phyloP scores from a whole-genome alignment of 2,113 vertebrate species.

The Benitochromis conjunctus region DNA sequence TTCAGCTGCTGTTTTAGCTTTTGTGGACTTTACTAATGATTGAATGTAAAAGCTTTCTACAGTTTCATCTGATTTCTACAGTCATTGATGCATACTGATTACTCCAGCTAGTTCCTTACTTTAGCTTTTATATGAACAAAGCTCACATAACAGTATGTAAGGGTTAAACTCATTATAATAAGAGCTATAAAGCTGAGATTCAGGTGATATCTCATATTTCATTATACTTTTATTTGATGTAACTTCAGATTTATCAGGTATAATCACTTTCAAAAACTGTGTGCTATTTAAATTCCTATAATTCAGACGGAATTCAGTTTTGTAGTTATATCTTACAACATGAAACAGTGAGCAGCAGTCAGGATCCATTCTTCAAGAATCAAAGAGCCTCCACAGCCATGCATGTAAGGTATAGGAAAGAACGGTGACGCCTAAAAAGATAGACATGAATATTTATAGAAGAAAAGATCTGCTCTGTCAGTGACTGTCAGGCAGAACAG shows the following conservation, averaged over 20 bases:
- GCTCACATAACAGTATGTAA: not conserved
- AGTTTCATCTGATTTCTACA: not conserved
- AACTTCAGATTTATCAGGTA: not conserved
- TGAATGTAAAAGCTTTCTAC: not conserved
- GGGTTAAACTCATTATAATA: not conserved
- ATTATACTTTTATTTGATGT: not conserved
- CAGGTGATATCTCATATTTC: not conserved
- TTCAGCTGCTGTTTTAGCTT: not conserved
- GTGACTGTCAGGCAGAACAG: not conserved
- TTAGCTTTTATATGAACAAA: not conserved
- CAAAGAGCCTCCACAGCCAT: conserved; percentile 71
- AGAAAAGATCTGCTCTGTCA: not conserved
- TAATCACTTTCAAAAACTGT: not conserved
- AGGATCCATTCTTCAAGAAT: conserved; percentile 75
- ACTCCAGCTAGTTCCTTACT: not conserved
- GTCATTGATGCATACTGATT: not conserved
- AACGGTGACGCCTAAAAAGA: conserved; percentile 34
- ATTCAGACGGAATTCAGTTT: not conserved
- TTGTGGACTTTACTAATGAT: not conserved
- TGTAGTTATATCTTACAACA: conserved; percentile 43
- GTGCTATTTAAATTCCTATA: not conserved
- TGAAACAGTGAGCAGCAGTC: conserved; percentile 76
- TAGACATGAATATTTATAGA: not conserved
- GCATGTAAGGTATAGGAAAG: conserved; percentile 39
- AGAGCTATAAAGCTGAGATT: not conserved